Base-by-base conservation (phyloP, 2,888 invertebrate genomes). In the Patella pellucida region DNA sequence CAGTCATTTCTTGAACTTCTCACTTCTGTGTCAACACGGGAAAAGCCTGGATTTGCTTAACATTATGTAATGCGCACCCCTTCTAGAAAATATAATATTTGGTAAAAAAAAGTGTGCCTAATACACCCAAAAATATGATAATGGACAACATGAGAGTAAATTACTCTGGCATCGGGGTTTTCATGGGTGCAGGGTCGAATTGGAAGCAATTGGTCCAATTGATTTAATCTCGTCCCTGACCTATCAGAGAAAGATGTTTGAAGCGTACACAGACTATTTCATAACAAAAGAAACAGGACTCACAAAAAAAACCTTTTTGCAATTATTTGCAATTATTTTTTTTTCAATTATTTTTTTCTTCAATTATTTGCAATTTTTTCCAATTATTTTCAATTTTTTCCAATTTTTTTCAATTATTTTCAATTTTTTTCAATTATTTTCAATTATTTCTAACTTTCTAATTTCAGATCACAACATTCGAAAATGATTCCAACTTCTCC, bases 401-500 rank as follows among this genome's bases (percentile, higher is more conserved):
- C 23, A 19, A 23, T 14, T 15, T 62, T 23, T 41, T 41, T 41
- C 41, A 41, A 9, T 9, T 41, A 41, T 41, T 41, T 41, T 9
- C 0, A 9, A 41, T 41, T 41, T 4, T 0, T 41, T 41, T 41
- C 41, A 41, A 9, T 9, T 41, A 41, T 41, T 41, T 41, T 9
- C 0, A 41, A 41, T 41, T 41, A 41, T 7, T 62, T 19, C 2
- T 62, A 19, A 23, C 23, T 15, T 62, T 23, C 9, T n/a, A 1
- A 54, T 23, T 70, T 3, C 76, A 81, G 81, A 76, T 78, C 14
- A 52, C 69, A 50, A 12, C 75, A 50, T 62, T 72, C 50, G 76
- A 79, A 7, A 78, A 80, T 51, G 79, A 73, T 23, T 51, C 52
- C 5, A 54, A 69, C 16, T 79, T 77, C 15, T 72, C 78, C 1